Conservation (phyloP, 92 coral and sea anemone species). For the Bergia sp. region DNA sequence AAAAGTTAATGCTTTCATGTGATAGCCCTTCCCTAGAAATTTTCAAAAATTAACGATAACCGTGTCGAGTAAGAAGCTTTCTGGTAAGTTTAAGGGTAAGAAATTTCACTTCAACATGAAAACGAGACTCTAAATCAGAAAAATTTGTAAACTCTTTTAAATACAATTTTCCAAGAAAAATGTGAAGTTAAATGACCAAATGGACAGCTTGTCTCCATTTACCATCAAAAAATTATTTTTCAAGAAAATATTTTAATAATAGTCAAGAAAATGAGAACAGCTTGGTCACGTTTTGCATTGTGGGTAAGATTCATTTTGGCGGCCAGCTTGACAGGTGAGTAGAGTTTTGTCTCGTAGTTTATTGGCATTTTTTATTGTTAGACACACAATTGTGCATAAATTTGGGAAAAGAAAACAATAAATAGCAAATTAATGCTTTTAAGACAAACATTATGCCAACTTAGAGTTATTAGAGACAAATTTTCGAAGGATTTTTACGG, state of each 20-base stretch:
- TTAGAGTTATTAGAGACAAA: background rate
- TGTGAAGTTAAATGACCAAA: slow-evolving; percentile 21
- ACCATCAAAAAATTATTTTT: slow-evolving; percentile 15
- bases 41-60: slow-evolving; percentile 26
- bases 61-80: slow-evolving; percentile 21
- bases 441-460: slow-evolving; percentile 16
- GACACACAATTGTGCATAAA: background rate
- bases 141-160: background rate
- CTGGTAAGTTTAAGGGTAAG: background rate
- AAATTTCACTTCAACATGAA: slow-evolving; percentile 27
- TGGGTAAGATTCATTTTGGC: slow-evolving; percentile 57
- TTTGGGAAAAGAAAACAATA: background rate
- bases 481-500: slow-evolving; percentile 1
- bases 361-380: slow-evolving; percentile 17
- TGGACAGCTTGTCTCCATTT: slow-evolving; percentile 2
- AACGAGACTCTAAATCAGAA: slow-evolving; percentile 27
- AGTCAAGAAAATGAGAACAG: background rate
- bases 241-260: background rate
- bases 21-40: slow-evolving; percentile 35
- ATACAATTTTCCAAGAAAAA: slow-evolving; percentile 18
- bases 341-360: slow-evolving; percentile 11
- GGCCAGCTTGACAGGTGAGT: slow-evolving; percentile 49
- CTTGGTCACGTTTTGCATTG: slow-evolving; percentile 37
- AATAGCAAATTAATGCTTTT: background rate
- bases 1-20: slow-evolving; percentile 46